phyloP scores from a whole-genome alignment of 2,113 vertebrate genomes.

The Hippocampus comes region DNA sequence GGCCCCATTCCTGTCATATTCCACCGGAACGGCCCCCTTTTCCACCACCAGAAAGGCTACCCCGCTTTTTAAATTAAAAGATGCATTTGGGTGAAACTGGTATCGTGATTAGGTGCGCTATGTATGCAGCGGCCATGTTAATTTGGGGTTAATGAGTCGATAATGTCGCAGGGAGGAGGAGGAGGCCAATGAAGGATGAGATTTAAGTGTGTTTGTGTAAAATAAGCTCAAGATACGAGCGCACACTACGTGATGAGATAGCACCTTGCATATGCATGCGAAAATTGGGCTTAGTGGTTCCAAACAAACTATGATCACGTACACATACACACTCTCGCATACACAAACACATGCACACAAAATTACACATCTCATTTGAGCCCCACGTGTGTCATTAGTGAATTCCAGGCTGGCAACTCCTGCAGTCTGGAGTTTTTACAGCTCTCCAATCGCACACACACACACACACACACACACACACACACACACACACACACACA shows the following conservation, averaged over 20 bases:
- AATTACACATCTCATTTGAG: conserved; percentile 70
- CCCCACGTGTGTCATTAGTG: conserved; percentile 74
- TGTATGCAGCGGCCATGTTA: conserved; percentile 53
- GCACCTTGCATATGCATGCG: conserved; percentile 40
- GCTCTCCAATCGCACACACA: conserved; percentile 55
- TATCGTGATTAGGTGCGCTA: conserved; percentile 32
- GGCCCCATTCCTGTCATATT: conserved; percentile 77
- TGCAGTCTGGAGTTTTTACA: conserved; percentile 69
- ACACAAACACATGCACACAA: conserved; percentile 39
- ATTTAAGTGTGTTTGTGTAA: background rate
- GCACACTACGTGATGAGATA: conserved; percentile 50
- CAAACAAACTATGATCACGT: conserved; percentile 43
- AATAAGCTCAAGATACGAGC: conserved; percentile 14
- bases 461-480: conserved; percentile 24
- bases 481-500: conserved; percentile 12
- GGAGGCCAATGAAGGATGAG: background rate
- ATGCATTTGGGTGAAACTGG: conserved; percentile 35
- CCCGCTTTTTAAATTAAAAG: conserved; percentile 34
- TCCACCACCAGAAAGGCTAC: conserved; percentile 42
- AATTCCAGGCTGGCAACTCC: conserved; percentile 73
- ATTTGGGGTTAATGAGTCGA: conserved; percentile 10
- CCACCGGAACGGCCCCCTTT: conserved; percentile 58
- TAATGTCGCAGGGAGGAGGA: conserved; percentile 6
- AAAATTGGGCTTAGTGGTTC: conserved; percentile 44
- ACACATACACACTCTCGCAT: conserved; percentile 15